phyloP scores from a whole-genome alignment of 2,797 vertebrate genomes.

The Sorex maritimensis region DNA sequence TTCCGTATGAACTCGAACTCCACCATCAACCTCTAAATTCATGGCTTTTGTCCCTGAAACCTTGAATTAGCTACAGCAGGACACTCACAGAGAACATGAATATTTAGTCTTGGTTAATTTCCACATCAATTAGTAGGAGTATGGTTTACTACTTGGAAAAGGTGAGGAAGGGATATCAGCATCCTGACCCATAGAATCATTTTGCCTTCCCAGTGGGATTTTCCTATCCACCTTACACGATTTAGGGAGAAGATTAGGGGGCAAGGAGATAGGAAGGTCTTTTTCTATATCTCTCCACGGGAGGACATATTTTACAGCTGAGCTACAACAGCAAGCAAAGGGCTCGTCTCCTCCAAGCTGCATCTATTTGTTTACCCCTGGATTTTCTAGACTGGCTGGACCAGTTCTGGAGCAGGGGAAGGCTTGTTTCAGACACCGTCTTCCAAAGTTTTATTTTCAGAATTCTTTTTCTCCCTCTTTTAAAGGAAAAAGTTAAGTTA shows the following conservation, averaged over 20 bases:
- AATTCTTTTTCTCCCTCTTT: background rate
- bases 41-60: background rate
- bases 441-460: conserved; percentile 52
- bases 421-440: conserved; percentile 41
- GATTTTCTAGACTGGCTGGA: background rate
- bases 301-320: background rate
- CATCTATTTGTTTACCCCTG: background rate
- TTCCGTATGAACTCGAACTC: background rate
- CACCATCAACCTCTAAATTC: background rate
- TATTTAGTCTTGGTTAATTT: conserved; percentile 32
- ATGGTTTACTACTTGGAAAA: conserved; percentile 9
- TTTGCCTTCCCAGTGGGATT: background rate
- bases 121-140: background rate
- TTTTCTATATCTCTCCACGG: background rate
- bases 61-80: background rate
- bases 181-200: background rate
- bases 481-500: background rate
- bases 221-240: background rate
- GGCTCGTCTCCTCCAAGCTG: background rate
- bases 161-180: background rate
- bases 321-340: background rate
- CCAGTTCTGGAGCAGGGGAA: background rate
- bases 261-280: fast-evolving
- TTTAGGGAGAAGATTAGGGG: background rate
- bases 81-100: background rate